Base-by-base conservation (phyloP, 2,797 vertebrate species). In the Manis pentadactyla region DNA sequence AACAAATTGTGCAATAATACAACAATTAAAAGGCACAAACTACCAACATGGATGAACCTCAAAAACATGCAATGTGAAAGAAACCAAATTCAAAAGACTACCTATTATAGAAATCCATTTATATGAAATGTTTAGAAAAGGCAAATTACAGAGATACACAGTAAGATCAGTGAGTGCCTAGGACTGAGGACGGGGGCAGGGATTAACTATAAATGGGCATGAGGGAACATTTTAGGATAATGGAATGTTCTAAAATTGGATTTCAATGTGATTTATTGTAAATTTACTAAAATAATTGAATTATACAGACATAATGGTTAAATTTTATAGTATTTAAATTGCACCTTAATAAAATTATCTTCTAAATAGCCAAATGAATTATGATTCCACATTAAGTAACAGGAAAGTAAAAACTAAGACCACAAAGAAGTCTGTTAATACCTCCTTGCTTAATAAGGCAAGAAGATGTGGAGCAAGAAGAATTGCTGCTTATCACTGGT, bases 361-460 rank as follows among this genome's bases (percentile, higher is more conserved):
- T 68, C 46, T 53, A 78, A 87, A 83, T 78, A 83, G 46, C 42
- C 59, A 79, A 85, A 51, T 31, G 27, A 55, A 23, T 66, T 61
- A 61, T 78, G 31, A 46, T 46, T 46, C 46, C 46, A 46, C 37
- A 84, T 51, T 21, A 93, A 27, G 74, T 87, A 34, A 74, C 37
- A 95, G 51, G n/a, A 85, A 88, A 96, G 87, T 84, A n/a, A 88
- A 96, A 95, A 88, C 49, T 75, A 68, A 85, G 25, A 75, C 75
- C 23, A 64, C 13, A 87, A 42, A 53, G 34, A 63, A 42, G 19
- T 91, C 51, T 68, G 71, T 61, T n/a, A 66, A 83, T 74, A 90
- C 13, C 57, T 46, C 46, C 46, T 46, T 11, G 46, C 46, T 11
- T 46, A 46, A 46, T 46, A 95, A 90, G 25, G 57, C 29, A 90